Conservation (phyloP, 2,797 vertebrate species). For the Pipistrellus pipistrellus region DNA sequence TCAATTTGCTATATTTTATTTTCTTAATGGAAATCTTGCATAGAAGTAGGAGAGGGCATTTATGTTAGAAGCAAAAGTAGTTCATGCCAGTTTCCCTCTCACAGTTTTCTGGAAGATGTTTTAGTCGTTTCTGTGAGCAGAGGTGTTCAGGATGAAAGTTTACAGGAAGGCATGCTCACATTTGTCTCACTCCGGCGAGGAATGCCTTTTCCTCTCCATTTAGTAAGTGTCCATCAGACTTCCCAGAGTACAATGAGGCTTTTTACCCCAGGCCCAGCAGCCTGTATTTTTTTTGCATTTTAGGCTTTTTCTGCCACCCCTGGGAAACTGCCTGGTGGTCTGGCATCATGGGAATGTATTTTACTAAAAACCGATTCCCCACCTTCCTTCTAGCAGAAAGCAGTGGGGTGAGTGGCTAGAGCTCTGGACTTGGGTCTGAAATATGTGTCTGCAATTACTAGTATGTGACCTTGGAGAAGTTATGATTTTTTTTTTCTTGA, state of each 20-base stretch:
- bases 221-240: conserved; percentile 81
- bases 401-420: conserved; percentile 10
- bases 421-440: conserved; percentile 32
- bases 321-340: conserved; percentile 82
- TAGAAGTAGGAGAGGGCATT: not conserved
- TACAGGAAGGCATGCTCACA: conserved; percentile 66
- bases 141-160: conserved; percentile 76
- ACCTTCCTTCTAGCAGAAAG: conserved; percentile 54
- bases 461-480: conserved; percentile 14
- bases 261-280: conserved; percentile 77
- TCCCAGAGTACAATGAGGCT: conserved; percentile 78
- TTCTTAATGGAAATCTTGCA: conserved; percentile 56
- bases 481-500: conserved; percentile 16
- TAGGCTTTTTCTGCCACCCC: conserved; percentile 79
- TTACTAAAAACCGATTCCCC: conserved; percentile 64
- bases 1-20: conserved; percentile 47
- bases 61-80: conserved; percentile 59
- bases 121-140: conserved; percentile 71
- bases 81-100: conserved; percentile 12
- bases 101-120: conserved; percentile 62
- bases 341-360: conserved; percentile 75
- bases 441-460: not conserved
- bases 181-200: conserved; percentile 39
- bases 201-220: conserved; percentile 79
- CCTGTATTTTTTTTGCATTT: conserved; percentile 75